phyloP scores from a whole-genome alignment of 2,113 vertebrate genomes.

The Actenoides lindsayi region DNA sequence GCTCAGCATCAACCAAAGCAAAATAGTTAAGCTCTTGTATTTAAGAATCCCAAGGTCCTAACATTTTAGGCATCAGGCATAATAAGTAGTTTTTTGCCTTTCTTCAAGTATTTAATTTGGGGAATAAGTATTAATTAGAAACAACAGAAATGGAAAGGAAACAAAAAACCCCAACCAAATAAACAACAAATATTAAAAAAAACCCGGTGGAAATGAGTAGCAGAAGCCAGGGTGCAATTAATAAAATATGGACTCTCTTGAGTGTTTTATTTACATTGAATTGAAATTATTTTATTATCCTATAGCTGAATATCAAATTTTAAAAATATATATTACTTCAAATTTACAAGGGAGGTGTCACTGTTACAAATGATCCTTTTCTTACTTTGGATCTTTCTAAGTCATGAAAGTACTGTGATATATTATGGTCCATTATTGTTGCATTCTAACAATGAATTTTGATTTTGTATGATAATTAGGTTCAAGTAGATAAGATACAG shows the following conservation, averaged over 20 bases:
- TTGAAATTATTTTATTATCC: not conserved
- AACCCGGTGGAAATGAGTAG: not conserved
- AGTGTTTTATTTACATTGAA: not conserved
- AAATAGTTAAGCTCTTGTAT: not conserved
- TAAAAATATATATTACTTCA: not conserved
- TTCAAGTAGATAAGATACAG: not conserved
- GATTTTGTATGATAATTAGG: not conserved
- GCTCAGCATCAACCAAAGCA: not conserved
- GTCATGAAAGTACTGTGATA: not conserved
- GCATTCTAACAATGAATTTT: slow-evolving; percentile 12
- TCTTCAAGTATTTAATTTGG: not conserved
- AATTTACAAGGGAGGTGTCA: not conserved
- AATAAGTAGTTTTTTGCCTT: not conserved
- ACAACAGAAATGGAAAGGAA: not conserved
- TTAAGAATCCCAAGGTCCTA: not conserved
- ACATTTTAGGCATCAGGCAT: not conserved
- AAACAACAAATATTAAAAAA: not conserved
- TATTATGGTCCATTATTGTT: not conserved
- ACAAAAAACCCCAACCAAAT: not conserved
- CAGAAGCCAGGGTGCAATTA: not conserved
- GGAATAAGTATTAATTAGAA: not conserved
- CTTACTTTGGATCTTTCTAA: not conserved
- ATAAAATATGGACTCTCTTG: not conserved
- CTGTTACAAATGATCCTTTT: not conserved
- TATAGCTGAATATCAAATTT: not conserved